Base-by-base conservation (phyloP, 2,113 vertebrate species). In the Semnopithecus entellus region DNA sequence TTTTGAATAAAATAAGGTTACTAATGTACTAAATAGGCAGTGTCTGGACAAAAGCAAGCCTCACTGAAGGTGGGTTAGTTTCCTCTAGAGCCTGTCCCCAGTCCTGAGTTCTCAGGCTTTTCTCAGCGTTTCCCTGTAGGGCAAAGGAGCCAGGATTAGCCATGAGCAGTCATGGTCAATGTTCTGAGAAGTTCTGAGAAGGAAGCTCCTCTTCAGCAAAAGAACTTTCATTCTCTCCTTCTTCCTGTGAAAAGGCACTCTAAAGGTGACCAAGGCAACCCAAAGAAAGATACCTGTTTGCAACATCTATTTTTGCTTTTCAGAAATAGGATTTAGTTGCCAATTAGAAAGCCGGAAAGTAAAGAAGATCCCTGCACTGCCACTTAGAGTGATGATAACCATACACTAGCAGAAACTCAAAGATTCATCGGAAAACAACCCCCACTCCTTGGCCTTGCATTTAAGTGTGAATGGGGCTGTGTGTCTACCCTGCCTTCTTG, bases 101-200 rank as follows among this genome's bases (percentile, higher is more conserved):
- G 95, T 95, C 59, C 30, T 0, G 0, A 17, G 20, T 94, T 90
- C 93, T 88, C 75, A 70, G 95, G 84, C 92, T 98, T 98, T 92
- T 98, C 98, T 97, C 94, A 97, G 97, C 97, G 96, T 97, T 98
- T 98, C 91, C 82, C 95, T 96, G 85, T 97, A 93, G 96, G 95
- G 97, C 97, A 96, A 95, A 95, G 94, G 96, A 98, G 94, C 96
- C 97, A 97, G 95, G 92, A 40, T 82, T 88, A 68, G 95, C 98
- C 97, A 98, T 95, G 96, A 96, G 92, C 95, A 98, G 97, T 97
- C 97, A 96, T 93, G 96, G 97, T 97, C 98, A 98, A 72, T 66
- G 96, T 30, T 64, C 25, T 25, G 45, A 96, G 91, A 82, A 97
- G 95, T 97, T 98, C 94, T 96, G 96, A 90, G 97, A 97, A 97